Base-by-base conservation (phyloP, 1,140 invertebrate genomes). In the Solen grandis region DNA sequence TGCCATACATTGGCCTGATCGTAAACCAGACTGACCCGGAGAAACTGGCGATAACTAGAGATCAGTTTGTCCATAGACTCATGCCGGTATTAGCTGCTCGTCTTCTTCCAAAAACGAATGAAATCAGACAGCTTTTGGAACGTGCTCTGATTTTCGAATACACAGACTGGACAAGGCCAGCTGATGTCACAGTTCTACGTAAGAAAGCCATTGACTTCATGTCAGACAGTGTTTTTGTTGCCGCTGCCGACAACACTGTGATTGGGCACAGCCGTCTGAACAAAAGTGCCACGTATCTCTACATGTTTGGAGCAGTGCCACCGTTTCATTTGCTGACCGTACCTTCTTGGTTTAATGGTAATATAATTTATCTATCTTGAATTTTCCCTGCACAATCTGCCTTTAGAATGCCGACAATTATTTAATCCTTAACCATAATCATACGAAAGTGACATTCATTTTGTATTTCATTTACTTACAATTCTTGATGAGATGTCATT, bases 301-400 rank as follows among this genome's bases (percentile, higher is more conserved):
- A 75, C 27, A 41, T 52, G 41, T 63, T 75, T 46, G 29, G 31
- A 22, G 31, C 27, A 35, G n/a, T 2, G 3, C 33, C 52, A 35
- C 14, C 33, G n/a, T 13, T 16, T 22, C 69, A 73, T 1, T 29
- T 27, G 13, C 27, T 69, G 19, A 4, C 10, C 14, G 19, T 73
- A 46, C 36, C 59, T 14, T 31, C 41, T 5, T 76, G 63, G 65
- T 19, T 80, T 16, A 57, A 65, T n/a, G 70, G 65, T 57, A 1
- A n/a, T n/a, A n/a, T n/a, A n/a, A n/a, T n/a, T n/a, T n/a, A n/a
- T n/a, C n/a, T n/a, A n/a, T n/a, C n/a, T n/a, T n/a, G n/a, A n/a
- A n/a, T n/a, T n/a, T n/a, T n/a, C n/a, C n/a, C n/a, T n/a, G n/a
- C n/a, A n/a, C n/a, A n/a, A n/a, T n/a, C n/a, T n/a, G n/a, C n/a